These are phyloP conservation scores for Sebastes goodei DNA, from an alignment of 2,797 vertebrate genomes.

Conservation along the genomic window DNA sequence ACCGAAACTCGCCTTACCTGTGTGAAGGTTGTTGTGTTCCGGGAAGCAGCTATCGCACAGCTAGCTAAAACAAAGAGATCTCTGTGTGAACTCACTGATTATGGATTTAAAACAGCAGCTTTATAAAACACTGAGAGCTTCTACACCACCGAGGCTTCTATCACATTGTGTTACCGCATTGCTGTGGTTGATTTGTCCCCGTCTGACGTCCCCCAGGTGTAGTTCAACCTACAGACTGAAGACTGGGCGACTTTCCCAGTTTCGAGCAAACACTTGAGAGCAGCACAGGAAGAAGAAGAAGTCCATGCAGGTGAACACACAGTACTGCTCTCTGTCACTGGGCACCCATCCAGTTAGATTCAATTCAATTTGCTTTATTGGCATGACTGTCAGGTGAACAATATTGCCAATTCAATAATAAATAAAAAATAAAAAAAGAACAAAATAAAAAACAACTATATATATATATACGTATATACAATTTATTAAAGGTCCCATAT, in stretches of 20 bases:
- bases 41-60: constrained; percentile 78
- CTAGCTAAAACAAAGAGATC: constrained; percentile 68
- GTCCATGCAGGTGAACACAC: constrained; percentile 53
- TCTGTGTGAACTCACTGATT: background rate
- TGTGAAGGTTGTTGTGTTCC: constrained; percentile 72
- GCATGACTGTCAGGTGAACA: no score
- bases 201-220: constrained; percentile 57
- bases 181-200: background rate
- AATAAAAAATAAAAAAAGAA: no score
- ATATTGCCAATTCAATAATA: no score
- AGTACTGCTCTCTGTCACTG: background rate
- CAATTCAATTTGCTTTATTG: no score
- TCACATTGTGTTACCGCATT: background rate
- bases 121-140: background rate
- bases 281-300: constrained; percentile 62
- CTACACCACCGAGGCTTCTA: background rate
- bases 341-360: no score
- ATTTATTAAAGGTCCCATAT: no score
- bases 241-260: constrained; percentile 71
- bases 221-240: constrained; percentile 41
- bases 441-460: no score
- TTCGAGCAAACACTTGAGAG: constrained; percentile 60
- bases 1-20: constrained; percentile 86
- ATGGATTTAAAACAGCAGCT: background rate
- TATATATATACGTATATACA: no score